Percentiles rank a stretch among this genome's conserved stretches.
Conservation (phyloP, 2,888 invertebrate genomes). For the Lobophora halterata region DNA sequence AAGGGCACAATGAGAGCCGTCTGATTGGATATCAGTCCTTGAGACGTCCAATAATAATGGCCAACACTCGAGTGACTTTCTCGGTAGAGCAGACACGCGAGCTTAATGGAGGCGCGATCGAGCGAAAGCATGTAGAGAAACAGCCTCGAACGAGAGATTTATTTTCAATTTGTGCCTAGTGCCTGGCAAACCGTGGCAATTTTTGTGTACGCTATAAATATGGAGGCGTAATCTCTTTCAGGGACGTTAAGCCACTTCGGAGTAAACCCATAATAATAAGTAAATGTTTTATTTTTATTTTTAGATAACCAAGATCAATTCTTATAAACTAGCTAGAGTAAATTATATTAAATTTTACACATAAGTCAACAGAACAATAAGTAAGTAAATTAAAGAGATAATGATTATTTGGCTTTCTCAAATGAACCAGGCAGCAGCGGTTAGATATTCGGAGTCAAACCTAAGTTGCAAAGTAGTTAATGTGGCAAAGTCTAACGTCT, state of each 20-base stretch:
- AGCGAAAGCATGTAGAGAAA: constrained; percentile 18
- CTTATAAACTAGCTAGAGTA: too few relatives aligned
- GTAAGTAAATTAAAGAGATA: too few relatives aligned
- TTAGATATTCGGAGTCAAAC: too few relatives aligned
- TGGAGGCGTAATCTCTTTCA: constrained; percentile 24
- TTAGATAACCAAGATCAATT: too few relatives aligned
- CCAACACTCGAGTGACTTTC: constrained; percentile 32
- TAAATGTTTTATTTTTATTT: too few relatives aligned
- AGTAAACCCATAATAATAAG: constrained; percentile 20
- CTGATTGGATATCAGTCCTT: constrained; percentile 36
- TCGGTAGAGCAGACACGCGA: constrained; percentile 30
- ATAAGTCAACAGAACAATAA: too few relatives aligned
- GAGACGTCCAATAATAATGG: constrained; percentile 33
- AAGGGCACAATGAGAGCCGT: constrained; percentile 28
- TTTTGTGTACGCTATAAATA: constrained; percentile 25
- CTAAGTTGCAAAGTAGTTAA: too few relatives aligned
- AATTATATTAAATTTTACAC: too few relatives aligned
- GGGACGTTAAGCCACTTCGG: constrained; percentile 16
- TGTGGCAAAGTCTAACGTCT: too few relatives aligned
- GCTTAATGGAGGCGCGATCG: constrained; percentile 19
- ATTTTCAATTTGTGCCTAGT: constrained; percentile 26
- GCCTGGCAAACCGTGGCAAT: constrained; percentile 19
- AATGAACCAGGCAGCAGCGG: too few relatives aligned
- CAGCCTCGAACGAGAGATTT: constrained; percentile 21
- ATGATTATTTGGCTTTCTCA: too few relatives aligned